phyloP scores from a whole-genome alignment of 2,888 invertebrate genomes.

The Eristalis pertinax region DNA sequence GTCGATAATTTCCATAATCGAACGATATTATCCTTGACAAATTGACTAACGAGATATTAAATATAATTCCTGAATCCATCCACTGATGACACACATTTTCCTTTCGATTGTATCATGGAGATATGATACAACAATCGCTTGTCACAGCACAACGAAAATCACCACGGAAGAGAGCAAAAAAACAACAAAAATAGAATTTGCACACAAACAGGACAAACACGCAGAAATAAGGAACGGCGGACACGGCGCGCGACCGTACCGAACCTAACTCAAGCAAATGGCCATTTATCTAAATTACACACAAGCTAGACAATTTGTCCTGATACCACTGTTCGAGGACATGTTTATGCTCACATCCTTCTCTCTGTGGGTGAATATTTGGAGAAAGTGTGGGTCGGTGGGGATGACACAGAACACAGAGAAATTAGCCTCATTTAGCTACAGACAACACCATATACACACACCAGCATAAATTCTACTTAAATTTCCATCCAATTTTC shows the following conservation, averaged over 20 bases:
- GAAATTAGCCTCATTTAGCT: constrained; percentile 62
- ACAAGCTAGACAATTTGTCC: constrained; percentile 67
- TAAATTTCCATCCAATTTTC: constrained; percentile 61
- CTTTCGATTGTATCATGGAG: not conserved
- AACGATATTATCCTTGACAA: constrained; percentile 54
- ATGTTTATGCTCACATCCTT: constrained; percentile 41
- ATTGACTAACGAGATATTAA: constrained; percentile 57
- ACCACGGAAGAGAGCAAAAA: not conserved
- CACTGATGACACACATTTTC: not conserved
- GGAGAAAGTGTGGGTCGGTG: not conserved
- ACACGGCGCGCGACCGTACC: constrained; percentile 36
- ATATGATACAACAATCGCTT: not conserved
- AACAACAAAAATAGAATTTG: not conserved
- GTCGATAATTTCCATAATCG: constrained; percentile 55
- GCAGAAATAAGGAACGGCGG: not conserved
- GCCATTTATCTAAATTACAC: constrained; percentile 71
- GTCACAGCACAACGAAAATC: not conserved
- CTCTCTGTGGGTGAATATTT: not conserved
- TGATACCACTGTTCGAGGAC: constrained; percentile 58
- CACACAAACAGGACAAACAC: not conserved
- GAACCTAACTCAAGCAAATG: constrained; percentile 58
- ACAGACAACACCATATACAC: not conserved
- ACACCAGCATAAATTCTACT: constrained; percentile 43
- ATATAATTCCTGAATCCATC: constrained; percentile 29
- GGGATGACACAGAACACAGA: constrained; percentile 4